Percentiles rank a stretch among this genome's conserved stretches.
Evolutionary conservation across 1,140 invertebrate genomes (phyloP).

Genomic region (Anoplophora glabripennis): DNA sequence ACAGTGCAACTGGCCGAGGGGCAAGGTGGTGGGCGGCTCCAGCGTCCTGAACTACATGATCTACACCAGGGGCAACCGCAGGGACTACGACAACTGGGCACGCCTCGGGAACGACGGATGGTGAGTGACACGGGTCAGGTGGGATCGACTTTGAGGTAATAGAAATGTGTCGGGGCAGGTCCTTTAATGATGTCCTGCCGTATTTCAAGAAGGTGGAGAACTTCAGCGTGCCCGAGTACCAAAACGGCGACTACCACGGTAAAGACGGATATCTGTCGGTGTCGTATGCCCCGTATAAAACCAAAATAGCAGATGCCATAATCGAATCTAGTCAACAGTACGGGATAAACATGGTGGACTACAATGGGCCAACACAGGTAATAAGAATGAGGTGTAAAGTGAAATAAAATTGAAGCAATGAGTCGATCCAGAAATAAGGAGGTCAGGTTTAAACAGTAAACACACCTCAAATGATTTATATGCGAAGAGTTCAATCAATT

Average conservation of each 20-base stretch:
- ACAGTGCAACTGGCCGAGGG: slow-evolving; percentile 68
- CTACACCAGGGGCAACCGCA: slow-evolving; percentile 74
- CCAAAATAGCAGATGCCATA: slow-evolving; percentile 63
- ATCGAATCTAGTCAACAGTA: slow-evolving; percentile 64
- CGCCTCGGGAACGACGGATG: slow-evolving; percentile 72
- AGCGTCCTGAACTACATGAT: slow-evolving; percentile 90
- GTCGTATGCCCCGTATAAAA: slow-evolving; percentile 56
- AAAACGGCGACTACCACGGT: slow-evolving; percentile 56
- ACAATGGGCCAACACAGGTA: slow-evolving; percentile 64
- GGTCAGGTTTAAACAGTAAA: too few species aligned
- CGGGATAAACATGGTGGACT: slow-evolving; percentile 67
- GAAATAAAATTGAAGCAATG: too few species aligned
- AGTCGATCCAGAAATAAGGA: too few species aligned
- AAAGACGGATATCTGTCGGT: slow-evolving; percentile 61
- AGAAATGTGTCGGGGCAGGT: slow-evolving; percentile 28
- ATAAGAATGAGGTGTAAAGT: too few species aligned
- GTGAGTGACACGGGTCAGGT: slow-evolving; percentile 43
- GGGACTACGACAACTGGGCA: slow-evolving; percentile 78
- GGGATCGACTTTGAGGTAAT: not conserved
- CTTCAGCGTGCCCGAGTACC: slow-evolving; percentile 56
- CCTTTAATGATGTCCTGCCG: slow-evolving; percentile 74
- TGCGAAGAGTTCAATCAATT: too few species aligned
- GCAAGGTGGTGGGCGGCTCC: slow-evolving; percentile 80
- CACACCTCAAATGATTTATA: too few species aligned
- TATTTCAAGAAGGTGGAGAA: slow-evolving; percentile 81